phyloP scores from a whole-genome alignment of 2,888 invertebrate genomes.

The Flexamia atlantica region DNA sequence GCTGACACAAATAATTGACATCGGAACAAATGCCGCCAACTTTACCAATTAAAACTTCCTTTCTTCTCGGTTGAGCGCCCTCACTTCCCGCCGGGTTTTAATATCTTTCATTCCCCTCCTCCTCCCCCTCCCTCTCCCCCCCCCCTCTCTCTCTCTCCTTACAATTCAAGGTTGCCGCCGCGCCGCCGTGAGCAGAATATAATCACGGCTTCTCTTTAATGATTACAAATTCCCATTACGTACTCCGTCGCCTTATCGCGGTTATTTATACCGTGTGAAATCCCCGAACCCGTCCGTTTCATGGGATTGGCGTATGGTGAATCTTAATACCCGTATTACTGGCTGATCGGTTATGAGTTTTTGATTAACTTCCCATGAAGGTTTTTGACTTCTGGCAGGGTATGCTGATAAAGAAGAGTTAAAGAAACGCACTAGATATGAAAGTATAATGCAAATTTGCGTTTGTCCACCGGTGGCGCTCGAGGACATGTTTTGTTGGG shows the following conservation, averaged over 20 bases:
- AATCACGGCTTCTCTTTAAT: slow-evolving; percentile 50
- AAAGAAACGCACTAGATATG: too few species aligned
- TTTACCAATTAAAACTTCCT: slow-evolving; percentile 58
- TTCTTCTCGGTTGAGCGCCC: slow-evolving; percentile 42
- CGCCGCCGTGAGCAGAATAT: slow-evolving; percentile 46
- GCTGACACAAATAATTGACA: slow-evolving; percentile 54
- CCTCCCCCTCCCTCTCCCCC: background rate
- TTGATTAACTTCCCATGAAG: slow-evolving; percentile 12
- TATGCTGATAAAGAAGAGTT: too few species aligned
- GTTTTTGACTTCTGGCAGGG: too few species aligned
- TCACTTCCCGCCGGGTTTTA: slow-evolving; percentile 24
- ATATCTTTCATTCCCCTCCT: slow-evolving; percentile 30
- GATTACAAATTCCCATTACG: slow-evolving; percentile 56
- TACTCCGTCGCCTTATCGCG: slow-evolving; percentile 36
- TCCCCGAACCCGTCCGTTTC: slow-evolving; percentile 10
- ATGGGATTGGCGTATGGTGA: background rate
- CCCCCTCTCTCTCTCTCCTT: slow-evolving; percentile 13
- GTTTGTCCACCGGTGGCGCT: too few species aligned
- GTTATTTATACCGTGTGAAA: slow-evolving; percentile 52
- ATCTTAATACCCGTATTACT: background rate
- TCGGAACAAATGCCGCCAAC: slow-evolving; percentile 54
- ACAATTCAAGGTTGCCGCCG: slow-evolving; percentile 50
- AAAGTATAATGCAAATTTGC: too few species aligned
- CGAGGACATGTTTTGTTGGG: too few species aligned
- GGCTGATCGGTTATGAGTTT: background rate